Percentiles rank a stretch among this genome's conserved stretches.
Evolutionary conservation across 2,113 vertebrate genomes (phyloP).

Genomic region (Cichladusa arquata): DNA sequence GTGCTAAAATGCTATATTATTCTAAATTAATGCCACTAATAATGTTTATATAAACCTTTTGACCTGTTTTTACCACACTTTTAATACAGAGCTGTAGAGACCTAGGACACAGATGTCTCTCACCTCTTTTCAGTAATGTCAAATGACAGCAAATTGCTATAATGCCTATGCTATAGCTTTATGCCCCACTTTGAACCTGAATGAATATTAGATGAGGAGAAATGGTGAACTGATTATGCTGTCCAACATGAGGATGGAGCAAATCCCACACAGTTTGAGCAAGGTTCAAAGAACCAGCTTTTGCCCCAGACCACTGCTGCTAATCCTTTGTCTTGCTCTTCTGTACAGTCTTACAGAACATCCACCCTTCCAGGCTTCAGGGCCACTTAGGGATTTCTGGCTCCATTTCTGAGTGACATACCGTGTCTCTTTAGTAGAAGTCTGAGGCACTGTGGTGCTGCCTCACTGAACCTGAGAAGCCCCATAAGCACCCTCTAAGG

Average conservation of each 20-base stretch:
- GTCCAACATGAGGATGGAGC: rapidly evolving
- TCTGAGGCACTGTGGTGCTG: neutral
- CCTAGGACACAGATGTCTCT: neutral
- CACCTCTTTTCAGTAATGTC: neutral
- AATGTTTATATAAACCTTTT: neutral
- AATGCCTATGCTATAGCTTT: neutral
- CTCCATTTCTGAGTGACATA: neutral
- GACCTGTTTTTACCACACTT: neutral
- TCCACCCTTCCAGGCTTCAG: neutral
- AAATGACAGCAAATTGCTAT: neutral
- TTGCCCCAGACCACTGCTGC: rapidly evolving
- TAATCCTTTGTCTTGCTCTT: neutral
- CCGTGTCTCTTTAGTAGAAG: neutral
- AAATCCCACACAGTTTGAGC: neutral
- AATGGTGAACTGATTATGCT: neutral
- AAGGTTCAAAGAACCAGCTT: rapidly evolving
- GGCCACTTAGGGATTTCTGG: neutral
- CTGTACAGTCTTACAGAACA: rapidly evolving
- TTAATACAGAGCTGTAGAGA: neutral
- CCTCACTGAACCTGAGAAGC: neutral
- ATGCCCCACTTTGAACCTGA: neutral
- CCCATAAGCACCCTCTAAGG: rapidly evolving
- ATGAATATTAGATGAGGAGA: neutral
- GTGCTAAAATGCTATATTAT: neutral
- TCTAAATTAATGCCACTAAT: neutral